Evolutionary conservation across 2,113 vertebrate species (phyloP).

Genomic region (Myotis brandtii): DNA sequence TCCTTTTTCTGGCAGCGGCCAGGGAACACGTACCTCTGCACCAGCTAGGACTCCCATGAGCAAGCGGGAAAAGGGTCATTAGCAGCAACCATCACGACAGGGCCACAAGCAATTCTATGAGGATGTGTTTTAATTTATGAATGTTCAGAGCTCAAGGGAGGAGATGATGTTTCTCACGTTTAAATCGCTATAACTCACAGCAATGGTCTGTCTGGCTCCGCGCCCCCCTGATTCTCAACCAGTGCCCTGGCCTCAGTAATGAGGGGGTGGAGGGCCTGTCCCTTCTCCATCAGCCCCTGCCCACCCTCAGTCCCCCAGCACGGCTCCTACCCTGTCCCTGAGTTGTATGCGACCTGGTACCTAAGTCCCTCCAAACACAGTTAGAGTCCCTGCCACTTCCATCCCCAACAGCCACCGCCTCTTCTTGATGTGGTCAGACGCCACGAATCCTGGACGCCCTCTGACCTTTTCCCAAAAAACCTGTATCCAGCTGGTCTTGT

Average conservation of each 20-base stretch:
- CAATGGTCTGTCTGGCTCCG: neutral
- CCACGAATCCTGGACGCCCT: neutral
- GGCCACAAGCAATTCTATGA: neutral
- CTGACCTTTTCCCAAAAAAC: neutral
- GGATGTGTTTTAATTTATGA: constrained; percentile 23
- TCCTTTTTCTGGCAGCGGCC: neutral
- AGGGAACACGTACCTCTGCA: constrained; percentile 51
- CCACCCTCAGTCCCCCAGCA: neutral
- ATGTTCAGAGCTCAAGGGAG: constrained; percentile 56
- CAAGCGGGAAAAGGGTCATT: constrained; percentile 75
- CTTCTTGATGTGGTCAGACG: neutral
- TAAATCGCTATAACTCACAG: constrained; percentile 55
- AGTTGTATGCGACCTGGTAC: neutral
- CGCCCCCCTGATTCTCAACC: neutral
- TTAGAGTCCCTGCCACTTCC: neutral
- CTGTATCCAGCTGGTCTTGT: neutral
- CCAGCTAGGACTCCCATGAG: constrained; percentile 54
- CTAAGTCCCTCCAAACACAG: neutral
- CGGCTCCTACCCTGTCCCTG: neutral
- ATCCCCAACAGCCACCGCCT: rapidly evolving
- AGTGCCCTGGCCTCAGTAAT: neutral
- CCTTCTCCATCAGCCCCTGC: neutral
- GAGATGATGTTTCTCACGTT: constrained; percentile 49
- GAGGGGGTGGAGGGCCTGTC: neutral
- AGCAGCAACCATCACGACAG: constrained; percentile 61